phyloP scores from a whole-genome alignment of 2,113 vertebrate genomes.

The Syrmaticus mikado region DNA sequence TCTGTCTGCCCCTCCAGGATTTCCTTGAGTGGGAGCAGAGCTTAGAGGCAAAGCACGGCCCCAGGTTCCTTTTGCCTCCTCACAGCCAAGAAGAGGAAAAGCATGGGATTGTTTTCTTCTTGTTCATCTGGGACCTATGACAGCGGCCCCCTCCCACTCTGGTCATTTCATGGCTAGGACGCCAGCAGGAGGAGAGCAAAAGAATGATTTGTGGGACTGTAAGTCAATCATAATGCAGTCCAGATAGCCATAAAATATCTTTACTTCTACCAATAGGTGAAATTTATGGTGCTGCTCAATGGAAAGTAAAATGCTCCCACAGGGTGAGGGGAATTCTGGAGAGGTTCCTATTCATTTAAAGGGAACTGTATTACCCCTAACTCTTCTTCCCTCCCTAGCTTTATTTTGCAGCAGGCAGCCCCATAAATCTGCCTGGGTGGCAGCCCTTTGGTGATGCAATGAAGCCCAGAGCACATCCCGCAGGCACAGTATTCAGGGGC shows the following conservation, averaged over 20 bases:
- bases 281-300: slow-evolving; percentile 26
- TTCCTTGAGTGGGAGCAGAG: rapidly evolving
- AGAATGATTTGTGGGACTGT: slow-evolving; percentile 38
- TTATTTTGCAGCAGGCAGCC: not conserved
- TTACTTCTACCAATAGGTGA: slow-evolving; percentile 28
- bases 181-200: not conserved
- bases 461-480: not conserved
- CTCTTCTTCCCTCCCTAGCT: not conserved
- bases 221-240: slow-evolving; percentile 44
- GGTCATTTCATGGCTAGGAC: not conserved
- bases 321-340: not conserved
- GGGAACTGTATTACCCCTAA: not conserved
- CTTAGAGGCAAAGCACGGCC: not conserved
- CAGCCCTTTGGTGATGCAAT: not conserved
- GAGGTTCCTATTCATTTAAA: not conserved
- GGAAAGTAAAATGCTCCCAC: slow-evolving; percentile 10
- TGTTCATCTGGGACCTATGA: not conserved
- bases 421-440: not conserved
- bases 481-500: not conserved
- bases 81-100: not conserved
- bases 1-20: not conserved
- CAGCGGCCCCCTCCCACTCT: not conserved
- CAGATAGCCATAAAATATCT: slow-evolving; percentile 45
- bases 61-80: not conserved
- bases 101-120: not conserved